Conservation (phyloP, 2,797 vertebrate genomes). For the Nyctibius grandis region DNA sequence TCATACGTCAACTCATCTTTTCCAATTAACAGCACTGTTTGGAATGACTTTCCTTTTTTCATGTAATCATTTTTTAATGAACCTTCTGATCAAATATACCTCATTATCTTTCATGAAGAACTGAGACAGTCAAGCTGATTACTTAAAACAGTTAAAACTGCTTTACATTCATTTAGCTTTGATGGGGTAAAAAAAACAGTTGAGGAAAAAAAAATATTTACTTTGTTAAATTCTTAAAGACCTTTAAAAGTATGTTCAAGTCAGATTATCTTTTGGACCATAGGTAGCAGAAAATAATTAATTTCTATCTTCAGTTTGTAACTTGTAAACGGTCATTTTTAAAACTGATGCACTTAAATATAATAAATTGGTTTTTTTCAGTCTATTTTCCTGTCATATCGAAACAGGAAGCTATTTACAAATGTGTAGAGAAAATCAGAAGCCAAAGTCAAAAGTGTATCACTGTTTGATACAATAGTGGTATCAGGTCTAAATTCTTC, state of each 20-base stretch:
- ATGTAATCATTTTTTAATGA: conserved; percentile 36
- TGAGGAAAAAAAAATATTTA: neutral
- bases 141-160: conserved; percentile 30
- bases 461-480: neutral
- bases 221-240: neutral
- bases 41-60: neutral
- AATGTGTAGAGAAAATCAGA: neutral
- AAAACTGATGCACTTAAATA: neutral
- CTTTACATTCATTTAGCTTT: conserved; percentile 30
- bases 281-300: neutral
- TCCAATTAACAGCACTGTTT: conserved; percentile 41
- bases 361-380: neutral
- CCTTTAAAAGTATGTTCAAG: neutral
- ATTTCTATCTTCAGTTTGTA: neutral
- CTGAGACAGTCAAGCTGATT: neutral
- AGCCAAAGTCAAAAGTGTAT: neutral
- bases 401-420: neutral
- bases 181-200: neutral
- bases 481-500: neutral
- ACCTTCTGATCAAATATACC: conserved; percentile 33
- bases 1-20: conserved; percentile 10
- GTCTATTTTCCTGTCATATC: neutral
- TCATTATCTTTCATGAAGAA: conserved; percentile 26
- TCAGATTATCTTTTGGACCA: neutral
- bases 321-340: neutral